Percentiles rank a stretch among this genome's conserved stretches.
Conservation (phyloP, 2,113 vertebrate genomes). For the Acrocephalus arundinaceus region DNA sequence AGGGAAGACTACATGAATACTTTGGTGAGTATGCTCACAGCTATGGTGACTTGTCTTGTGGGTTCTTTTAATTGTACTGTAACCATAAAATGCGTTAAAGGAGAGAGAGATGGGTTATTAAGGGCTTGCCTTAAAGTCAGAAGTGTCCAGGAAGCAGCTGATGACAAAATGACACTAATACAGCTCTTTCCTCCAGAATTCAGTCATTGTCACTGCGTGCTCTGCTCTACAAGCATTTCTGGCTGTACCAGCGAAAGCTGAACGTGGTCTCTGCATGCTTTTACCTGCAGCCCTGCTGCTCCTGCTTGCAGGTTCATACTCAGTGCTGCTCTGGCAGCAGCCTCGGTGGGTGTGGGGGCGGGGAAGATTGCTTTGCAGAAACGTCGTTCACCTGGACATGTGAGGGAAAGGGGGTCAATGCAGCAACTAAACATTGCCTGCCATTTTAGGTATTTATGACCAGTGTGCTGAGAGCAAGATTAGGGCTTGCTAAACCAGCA, state of each 20-base stretch:
- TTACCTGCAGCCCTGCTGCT: background rate
- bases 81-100: background rate
- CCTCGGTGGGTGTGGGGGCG: fast-evolving
- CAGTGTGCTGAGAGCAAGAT: fast-evolving
- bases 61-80: background rate
- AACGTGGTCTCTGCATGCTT: fast-evolving
- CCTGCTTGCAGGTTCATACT: background rate
- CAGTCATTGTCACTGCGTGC: fast-evolving
- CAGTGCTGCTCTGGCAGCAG: too few species aligned
- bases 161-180: background rate
- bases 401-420: background rate
- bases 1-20: fast-evolving
- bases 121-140: background rate
- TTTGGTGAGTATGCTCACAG: background rate
- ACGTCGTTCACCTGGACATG: fast-evolving
- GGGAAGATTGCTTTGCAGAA: background rate
- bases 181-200: background rate
- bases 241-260: fast-evolving
- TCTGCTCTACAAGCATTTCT: background rate
- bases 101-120: background rate
- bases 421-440: background rate
- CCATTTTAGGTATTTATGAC: fast-evolving
- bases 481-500: background rate
- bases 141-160: background rate
- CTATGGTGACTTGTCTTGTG: background rate